Base-by-base conservation (phyloP, 2,113 vertebrate genomes). In the Entelurus aequoreus region DNA sequence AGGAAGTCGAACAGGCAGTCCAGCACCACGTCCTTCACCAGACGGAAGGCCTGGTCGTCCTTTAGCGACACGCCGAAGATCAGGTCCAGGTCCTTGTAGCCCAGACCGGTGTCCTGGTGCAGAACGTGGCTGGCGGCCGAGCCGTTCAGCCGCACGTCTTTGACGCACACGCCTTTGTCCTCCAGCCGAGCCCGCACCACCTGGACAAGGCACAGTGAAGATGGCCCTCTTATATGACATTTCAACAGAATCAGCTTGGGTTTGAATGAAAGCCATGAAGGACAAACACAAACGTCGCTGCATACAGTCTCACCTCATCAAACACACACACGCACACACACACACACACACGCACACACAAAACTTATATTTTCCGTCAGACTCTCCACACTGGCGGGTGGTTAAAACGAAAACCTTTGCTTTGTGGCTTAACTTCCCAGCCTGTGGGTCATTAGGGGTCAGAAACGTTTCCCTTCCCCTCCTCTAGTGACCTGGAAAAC, bases 61-160 rank as follows among this genome's bases (percentile, higher is more conserved):
- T 80, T 90, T 67, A 99, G 91, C 0, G 94, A 93, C 50, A 99
- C 91, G 0, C 90, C 92, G 9, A 99, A 99, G 56, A 99, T 98
- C 72, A 99, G 90, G 80, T 98, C 97, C 6, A 99, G 90, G 84
- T 99, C 97, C 81, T 99, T 97, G 84, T 98, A 98, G 14, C 96
- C 96, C 65, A 98, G 79, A 52, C 97, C 96, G 0, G 93, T 95
- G 81, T 98, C 94, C n/a, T 98, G 94, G 60, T 98, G 94, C 0
- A 99, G 91, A 63, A 97, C 92, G 0, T 99, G 92, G 68, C 96
- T 99, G 50, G 97, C 97, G 0, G 96, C 96, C 0, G 96, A 99
- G 51, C 96, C 96, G 0, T 99, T 98, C 62, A 99, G 56, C 60
- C 94, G 81, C 8, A 98, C 94, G 0, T 95, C 85, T 11, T 92